Base-by-base conservation (phyloP, 2,113 vertebrate genomes). In the Bucco capensis region DNA sequence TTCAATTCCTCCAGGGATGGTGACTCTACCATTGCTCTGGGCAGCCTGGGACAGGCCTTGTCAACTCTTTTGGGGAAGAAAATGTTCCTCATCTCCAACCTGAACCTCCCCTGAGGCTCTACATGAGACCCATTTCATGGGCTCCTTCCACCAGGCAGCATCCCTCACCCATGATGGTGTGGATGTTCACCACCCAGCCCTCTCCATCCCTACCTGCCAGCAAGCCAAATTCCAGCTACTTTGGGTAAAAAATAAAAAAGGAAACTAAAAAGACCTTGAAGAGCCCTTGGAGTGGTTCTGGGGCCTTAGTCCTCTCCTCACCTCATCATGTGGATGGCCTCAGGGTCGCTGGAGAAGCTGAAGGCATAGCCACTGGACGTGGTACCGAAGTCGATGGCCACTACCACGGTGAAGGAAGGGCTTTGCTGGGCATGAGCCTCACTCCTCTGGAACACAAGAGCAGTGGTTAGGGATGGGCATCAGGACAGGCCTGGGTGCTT, bases 261-360 rank as follows among this genome's bases (percentile, higher is more conserved):
- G 40, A 42, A 42, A 42, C 11, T 42, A 2, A 2, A 25, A 27
- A 6, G 4, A 4, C 57, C 23, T 14, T 23, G 18, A 4, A 6
- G 16, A 13, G 21, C 31, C 9, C n/a, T 0, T 1, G 46, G n/a
- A 27, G 65, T 46, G 4, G 46, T 25, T 8, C 25, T 4, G 2
- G 21, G 14, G 3, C 4, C n/a, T 6, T 40, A 1, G 9, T 14
- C 8, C 1, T 8, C 15, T 19, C 8, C 65, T 89, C 92, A 99
- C 99, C 99, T 98, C 99, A 99, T 99, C 98, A 99, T 99, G 97
- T 99, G 99, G 80, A 99, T 99, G 96, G 98, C 98, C 72, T 99
- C 99, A 0, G 99, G 98, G 90, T 99, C 99, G 22, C 98, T 98
- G 25, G 97, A 96, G 93, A 99, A 99, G 97, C 99, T 99, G 98